Evolutionary conservation across 2,113 vertebrate genomes (phyloP).

Genomic region (Oceanites oceanicus): DNA sequence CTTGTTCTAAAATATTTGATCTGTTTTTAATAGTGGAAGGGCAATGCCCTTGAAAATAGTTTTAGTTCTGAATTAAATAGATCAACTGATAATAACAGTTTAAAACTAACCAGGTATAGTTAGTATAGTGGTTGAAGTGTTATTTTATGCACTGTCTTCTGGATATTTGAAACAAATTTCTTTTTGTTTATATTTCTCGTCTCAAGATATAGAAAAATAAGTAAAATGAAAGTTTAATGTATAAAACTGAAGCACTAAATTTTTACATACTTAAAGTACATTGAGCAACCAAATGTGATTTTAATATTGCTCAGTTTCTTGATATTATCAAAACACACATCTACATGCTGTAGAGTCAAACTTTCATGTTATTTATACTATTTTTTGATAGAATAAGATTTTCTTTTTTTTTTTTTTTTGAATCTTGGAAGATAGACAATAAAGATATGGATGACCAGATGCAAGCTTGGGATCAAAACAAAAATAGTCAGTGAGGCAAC

Average conservation of each 20-base stretch:
- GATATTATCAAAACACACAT: neutral
- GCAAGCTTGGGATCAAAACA: neutral
- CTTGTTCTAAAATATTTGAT: neutral
- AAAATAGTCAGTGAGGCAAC: neutral
- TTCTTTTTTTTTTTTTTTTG: neutral
- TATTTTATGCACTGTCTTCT: neutral
- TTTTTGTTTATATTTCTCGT: neutral
- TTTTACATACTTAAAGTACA: neutral
- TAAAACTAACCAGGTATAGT: neutral
- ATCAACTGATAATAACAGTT: neutral
- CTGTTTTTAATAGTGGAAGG: neutral
- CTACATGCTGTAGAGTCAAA: neutral
- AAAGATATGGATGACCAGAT: neutral
- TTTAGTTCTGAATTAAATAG: neutral
- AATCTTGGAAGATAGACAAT: neutral
- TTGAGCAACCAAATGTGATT: neutral
- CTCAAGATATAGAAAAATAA: neutral
- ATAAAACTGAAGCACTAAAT: neutral
- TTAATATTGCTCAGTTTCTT: neutral
- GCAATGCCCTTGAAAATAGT: slow-evolving; percentile 24
- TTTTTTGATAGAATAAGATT: neutral
- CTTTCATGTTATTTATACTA: neutral
- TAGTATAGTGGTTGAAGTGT: neutral
- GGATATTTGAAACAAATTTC: neutral
- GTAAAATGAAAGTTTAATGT: neutral